phyloP scores from a whole-genome alignment of 2,113 vertebrate species.

The Lates calcarifer region DNA sequence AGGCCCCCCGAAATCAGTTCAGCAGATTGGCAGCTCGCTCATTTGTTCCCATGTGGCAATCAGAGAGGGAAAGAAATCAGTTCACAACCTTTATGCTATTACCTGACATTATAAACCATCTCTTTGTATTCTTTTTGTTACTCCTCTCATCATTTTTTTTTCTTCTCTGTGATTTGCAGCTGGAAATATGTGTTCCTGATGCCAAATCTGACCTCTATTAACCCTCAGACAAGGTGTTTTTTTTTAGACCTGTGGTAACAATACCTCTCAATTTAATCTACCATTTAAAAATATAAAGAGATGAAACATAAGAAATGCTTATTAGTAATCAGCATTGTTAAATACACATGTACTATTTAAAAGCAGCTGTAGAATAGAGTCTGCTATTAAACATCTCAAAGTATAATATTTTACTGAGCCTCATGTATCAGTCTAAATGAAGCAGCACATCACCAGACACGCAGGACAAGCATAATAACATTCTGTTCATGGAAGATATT shows the following conservation, averaged over 20 bases:
- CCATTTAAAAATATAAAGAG: conserved; percentile 24
- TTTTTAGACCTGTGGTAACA: conserved; percentile 27
- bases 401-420: conserved; percentile 40
- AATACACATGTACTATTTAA: conserved; percentile 15
- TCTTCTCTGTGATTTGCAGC: conserved; percentile 5
- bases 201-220: conserved; percentile 69
- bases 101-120: conserved; percentile 65
- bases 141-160: conserved; percentile 22
- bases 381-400: neutral
- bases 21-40: conserved; percentile 70
- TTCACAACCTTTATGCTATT: conserved; percentile 67
- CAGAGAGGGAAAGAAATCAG: conserved; percentile 64
- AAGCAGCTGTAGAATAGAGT: conserved; percentile 21
- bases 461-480: conserved; percentile 43
- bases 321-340: conserved; percentile 27
- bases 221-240: conserved; percentile 11
- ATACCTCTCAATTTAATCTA: conserved; percentile 43
- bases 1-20: conserved; percentile 72
- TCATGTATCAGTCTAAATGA: conserved; percentile 63
- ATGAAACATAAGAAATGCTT: conserved; percentile 7
- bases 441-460: conserved; percentile 45
- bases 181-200: conserved; percentile 28
- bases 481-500: conserved; percentile 49
- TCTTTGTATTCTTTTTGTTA: conserved; percentile 57
- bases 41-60: conserved; percentile 77